These are phyloP conservation scores for Volucella inanis DNA, from an alignment of 2,888 invertebrate genomes.

Conservation along the genomic window DNA sequence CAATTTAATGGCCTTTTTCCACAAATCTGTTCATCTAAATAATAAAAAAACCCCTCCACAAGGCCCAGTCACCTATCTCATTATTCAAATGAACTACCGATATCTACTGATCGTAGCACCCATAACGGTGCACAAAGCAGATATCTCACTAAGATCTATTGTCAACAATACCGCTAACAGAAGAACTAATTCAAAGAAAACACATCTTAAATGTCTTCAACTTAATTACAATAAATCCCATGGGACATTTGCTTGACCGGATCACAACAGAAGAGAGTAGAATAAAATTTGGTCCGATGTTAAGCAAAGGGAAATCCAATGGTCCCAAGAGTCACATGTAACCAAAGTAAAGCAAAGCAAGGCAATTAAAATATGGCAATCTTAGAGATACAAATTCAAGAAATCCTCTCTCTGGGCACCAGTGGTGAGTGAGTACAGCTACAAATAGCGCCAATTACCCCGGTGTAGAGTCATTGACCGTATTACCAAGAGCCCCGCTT, in stretches of 20 bases:
- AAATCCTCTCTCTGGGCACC: neutral
- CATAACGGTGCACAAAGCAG: conserved; percentile 38
- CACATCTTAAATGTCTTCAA: conserved; percentile 29
- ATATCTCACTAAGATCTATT: conserved; percentile 7
- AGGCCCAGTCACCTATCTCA: neutral
- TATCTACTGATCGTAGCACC: neutral
- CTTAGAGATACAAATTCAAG: conserved; percentile 31
- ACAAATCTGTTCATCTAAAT: neutral
- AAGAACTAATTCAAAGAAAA: conserved; percentile 34
- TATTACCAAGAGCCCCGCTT: conserved; percentile 37
- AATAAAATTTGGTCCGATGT: neutral
- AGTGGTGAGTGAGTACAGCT: neutral
- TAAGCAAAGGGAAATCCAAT: conserved; percentile 40
- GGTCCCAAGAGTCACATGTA: no score
- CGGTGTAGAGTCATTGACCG: conserved; percentile 63
- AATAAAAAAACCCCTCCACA: neutral
- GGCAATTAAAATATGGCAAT: conserved; percentile 51
- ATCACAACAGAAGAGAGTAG: conserved; percentile 8
- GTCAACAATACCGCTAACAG: conserved; percentile 18
- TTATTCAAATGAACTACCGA: conserved; percentile 17
- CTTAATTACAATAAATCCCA: conserved; percentile 35
- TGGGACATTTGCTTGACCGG: conserved; percentile 47
- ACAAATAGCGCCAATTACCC: conserved; percentile 66
- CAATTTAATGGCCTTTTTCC: neutral
- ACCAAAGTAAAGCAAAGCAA: neutral